A percentile compares a stretch with the other conserved stretches of the same genome.
phyloP scores from a whole-genome alignment of 2,113 vertebrate species.

The Burhinus oedicnemus region DNA sequence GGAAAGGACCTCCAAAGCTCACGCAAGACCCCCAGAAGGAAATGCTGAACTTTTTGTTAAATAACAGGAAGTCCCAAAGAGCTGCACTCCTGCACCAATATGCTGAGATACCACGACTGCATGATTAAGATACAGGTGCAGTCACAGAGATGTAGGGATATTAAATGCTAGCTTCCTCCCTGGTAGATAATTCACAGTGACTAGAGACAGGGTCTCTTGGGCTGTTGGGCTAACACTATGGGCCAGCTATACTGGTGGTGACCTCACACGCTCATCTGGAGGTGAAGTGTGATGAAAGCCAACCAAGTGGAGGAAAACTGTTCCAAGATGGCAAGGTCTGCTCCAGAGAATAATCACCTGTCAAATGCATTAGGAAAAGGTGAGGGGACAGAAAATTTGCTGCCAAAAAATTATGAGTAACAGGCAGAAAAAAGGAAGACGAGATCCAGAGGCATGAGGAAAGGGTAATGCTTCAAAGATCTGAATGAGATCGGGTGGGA shows the following conservation, averaged over 20 bases:
- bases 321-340: conserved; percentile 29
- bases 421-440: background rate
- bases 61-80: background rate
- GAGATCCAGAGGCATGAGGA: background rate
- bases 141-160: background rate
- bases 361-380: background rate
- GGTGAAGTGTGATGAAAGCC: background rate
- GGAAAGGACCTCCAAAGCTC: background rate
- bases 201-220: background rate
- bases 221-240: background rate
- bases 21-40: background rate
- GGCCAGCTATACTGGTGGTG: background rate
- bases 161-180: background rate
- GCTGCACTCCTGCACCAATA: background rate
- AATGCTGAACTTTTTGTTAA: background rate
- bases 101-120: background rate
- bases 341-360: background rate
- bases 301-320: background rate
- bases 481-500: background rate
- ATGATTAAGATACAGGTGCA: background rate
- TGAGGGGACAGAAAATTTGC: background rate
- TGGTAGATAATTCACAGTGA: background rate
- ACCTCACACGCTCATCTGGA: background rate
- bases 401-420: background rate
- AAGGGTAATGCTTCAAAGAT: background rate